Conservation (phyloP, 2,888 invertebrate genomes). For the Aporophyla lueneburgensis region DNA sequence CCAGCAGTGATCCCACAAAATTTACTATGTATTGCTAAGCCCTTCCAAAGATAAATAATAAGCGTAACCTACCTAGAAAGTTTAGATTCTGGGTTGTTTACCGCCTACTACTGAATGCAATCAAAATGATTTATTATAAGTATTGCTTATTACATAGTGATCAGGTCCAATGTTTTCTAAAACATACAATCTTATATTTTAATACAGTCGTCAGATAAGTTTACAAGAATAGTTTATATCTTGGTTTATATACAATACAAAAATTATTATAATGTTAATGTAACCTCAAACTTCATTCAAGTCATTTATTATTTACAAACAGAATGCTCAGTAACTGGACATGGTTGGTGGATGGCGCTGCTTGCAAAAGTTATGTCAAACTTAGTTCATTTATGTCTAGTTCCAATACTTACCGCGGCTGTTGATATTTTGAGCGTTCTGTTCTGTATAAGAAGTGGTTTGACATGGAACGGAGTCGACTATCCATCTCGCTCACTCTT, state of each 20-base stretch:
- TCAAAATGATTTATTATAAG: neutral
- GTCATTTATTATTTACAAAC: neutral
- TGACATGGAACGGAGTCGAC: constrained; percentile 11
- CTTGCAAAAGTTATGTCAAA: constrained; percentile 11
- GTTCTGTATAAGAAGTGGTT: neutral
- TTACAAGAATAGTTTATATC: too few species aligned
- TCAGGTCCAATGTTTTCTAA: neutral
- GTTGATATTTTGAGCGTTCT: constrained; percentile 2
- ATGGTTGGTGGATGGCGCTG: constrained; percentile 4
- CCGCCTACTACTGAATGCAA: constrained; percentile 1
- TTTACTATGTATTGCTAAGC: neutral
- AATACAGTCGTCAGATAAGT: neutral
- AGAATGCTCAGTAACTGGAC: constrained; percentile 2
- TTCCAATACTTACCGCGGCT: neutral
- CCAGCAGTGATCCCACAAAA: neutral
- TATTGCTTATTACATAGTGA: neutral
- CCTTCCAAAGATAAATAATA: neutral
- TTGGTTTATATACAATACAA: rapidly evolving
- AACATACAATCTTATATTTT: neutral
- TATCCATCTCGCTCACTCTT: constrained; percentile 29
- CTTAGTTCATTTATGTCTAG: constrained; percentile 15
- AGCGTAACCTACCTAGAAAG: neutral
- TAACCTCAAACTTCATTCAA: neutral
- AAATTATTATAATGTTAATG: too few species aligned
- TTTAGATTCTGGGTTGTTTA: neutral